phyloP scores from a whole-genome alignment of 2,113 vertebrate genomes.

The Embiotoca jacksoni region DNA sequence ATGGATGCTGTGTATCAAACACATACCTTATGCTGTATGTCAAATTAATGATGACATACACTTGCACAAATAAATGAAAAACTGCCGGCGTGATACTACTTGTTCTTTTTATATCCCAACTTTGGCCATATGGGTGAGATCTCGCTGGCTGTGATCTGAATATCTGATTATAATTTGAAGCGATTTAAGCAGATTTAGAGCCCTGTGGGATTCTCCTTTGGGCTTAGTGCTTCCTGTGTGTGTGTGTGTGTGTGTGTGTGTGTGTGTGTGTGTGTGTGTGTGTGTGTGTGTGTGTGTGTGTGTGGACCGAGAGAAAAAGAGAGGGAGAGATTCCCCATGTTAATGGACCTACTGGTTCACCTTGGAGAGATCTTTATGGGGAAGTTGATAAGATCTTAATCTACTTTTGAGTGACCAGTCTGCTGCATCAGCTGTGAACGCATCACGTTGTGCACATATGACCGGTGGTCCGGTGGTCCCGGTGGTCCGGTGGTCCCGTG shows the following conservation, averaged over 20 bases:
- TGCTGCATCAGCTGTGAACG: conserved; percentile 22
- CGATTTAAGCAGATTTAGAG: conserved; percentile 78
- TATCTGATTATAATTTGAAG: conserved; percentile 80
- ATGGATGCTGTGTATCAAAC: conserved; percentile 6
- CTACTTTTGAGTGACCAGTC: conserved; percentile 24
- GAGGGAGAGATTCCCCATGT: conserved; percentile 36
- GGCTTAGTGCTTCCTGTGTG: conserved; percentile 61
- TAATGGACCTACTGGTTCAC: conserved; percentile 45
- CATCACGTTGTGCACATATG: neutral
- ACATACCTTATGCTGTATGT: neutral
- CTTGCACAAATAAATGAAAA: conserved; percentile 34
- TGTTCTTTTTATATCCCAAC: conserved; percentile 73
- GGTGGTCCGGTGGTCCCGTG: no score
- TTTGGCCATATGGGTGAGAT: conserved; percentile 67
- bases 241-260: no score
- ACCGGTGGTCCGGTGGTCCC: neutral
- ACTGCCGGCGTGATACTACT: conserved; percentile 44
- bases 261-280: neutral
- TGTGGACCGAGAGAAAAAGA: neutral
- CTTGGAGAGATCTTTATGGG: conserved; percentile 29
- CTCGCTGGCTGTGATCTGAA: conserved; percentile 72
- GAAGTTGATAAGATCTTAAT: conserved; percentile 29
- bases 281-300: neutral
- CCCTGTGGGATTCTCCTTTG: conserved; percentile 72
- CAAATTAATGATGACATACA: conserved; percentile 13